Evolutionary conservation across 2,113 vertebrate species (phyloP).

Genomic region (Pachyramphus minor): DNA sequence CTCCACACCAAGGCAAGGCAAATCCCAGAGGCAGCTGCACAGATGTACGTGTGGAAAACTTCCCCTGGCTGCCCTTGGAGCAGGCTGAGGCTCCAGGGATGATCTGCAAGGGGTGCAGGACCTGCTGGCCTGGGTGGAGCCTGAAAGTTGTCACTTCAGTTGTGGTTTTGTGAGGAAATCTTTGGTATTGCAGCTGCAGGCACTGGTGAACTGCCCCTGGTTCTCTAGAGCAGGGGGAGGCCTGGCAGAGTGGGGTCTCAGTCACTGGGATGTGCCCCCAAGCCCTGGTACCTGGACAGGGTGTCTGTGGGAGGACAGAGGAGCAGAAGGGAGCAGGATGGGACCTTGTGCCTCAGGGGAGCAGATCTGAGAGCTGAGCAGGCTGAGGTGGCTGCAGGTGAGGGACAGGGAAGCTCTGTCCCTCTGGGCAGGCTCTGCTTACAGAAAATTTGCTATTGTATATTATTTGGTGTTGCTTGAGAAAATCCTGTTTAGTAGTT

Average conservation of each 20-base stretch:
- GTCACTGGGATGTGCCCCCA: fast-evolving
- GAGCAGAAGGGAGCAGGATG: background rate
- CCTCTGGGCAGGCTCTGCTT: background rate
- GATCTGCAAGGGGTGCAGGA: background rate
- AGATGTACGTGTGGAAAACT: background rate
- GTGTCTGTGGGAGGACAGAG: background rate
- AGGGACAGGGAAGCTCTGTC: background rate
- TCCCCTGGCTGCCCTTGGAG: background rate
- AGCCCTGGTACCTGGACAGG: background rate
- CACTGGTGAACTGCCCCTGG: fast-evolving
- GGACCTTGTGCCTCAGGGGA: background rate
- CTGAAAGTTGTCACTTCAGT: background rate
- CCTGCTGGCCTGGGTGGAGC: background rate
- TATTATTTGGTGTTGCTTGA: background rate
- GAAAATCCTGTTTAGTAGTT: background rate
- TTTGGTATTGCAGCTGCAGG: background rate
- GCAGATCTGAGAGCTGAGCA: background rate
- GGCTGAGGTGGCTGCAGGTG: background rate
- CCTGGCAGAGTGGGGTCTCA: background rate
- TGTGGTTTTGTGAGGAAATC: background rate
- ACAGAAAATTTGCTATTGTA: background rate
- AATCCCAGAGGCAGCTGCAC: background rate
- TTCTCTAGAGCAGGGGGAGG: background rate
- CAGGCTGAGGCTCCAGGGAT: background rate
- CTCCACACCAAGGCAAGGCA: background rate